A percentile compares a stretch with the other conserved stretches of the same genome.
Evolutionary conservation across 2,113 vertebrate genomes (phyloP).

Genomic region (Cyphomyrus discorhynchus): DNA sequence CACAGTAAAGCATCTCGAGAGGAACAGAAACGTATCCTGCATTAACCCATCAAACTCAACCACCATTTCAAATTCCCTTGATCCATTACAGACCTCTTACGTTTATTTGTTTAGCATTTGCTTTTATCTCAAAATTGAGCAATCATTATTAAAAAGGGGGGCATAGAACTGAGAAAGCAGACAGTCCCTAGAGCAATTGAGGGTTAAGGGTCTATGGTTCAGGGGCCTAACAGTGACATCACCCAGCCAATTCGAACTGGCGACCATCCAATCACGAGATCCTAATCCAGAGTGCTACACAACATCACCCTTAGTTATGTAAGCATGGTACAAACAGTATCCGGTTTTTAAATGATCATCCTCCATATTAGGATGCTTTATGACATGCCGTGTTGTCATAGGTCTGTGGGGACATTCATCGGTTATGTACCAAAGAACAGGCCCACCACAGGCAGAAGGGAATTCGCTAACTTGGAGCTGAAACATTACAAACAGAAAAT

Average conservation of each 20-base stretch:
- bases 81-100: background rate
- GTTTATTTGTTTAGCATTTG: background rate
- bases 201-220: background rate
- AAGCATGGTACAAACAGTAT: background rate
- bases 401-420: background rate
- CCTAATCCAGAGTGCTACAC: background rate
- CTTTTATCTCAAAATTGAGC: background rate
- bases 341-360: background rate
- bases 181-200: background rate
- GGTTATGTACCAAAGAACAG: background rate
- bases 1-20: background rate
- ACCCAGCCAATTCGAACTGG: background rate
- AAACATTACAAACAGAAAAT: slow-evolving; percentile 8
- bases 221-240: background rate
- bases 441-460: background rate
- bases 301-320: background rate
- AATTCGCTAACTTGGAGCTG: background rate
- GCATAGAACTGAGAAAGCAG: background rate
- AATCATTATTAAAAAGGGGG: background rate
- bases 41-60: background rate
- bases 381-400: background rate
- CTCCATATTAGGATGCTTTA: background rate
- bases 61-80: background rate
- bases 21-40: background rate
- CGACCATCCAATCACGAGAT: background rate